Percentiles rank a stretch among this genome's conserved stretches.
Conservation (phyloP, 2,797 vertebrate genomes). For the Varecia variegata region DNA sequence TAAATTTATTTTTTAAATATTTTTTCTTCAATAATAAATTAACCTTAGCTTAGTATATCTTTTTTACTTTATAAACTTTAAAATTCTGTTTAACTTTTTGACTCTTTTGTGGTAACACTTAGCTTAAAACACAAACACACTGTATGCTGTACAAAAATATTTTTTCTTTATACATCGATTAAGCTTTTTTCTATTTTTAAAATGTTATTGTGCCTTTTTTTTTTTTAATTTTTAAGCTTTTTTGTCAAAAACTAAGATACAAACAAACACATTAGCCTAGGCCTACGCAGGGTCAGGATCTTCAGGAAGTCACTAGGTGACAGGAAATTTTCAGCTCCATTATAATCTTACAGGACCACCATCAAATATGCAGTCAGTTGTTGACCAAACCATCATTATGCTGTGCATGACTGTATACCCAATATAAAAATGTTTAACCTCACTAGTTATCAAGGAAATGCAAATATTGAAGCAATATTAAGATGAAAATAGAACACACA, state of each 20-base stretch:
- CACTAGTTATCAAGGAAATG: conserved; percentile 26
- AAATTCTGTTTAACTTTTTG: not conserved
- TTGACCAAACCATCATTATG: not conserved
- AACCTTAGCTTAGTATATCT: not conserved
- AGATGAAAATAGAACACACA: conserved; percentile 35
- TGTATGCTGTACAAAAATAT: not conserved
- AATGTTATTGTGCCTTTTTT: not conserved
- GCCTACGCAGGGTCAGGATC: not conserved
- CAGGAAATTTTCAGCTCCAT: not conserved
- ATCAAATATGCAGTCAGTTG: not conserved
- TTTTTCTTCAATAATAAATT: not conserved
- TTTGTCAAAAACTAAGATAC: not conserved
- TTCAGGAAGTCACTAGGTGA: not conserved
- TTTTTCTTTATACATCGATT: not conserved
- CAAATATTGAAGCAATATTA: conserved; percentile 34
- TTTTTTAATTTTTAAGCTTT: not conserved
- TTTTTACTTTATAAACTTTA: not conserved
- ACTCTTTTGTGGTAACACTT: not conserved
- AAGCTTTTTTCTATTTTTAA: not conserved
- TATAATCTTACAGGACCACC: not conserved
- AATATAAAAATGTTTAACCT: conserved; percentile 40
- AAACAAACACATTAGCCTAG: not conserved
- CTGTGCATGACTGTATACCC: not conserved
- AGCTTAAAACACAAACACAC: not conserved
- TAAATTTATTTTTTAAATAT: not conserved